A percentile compares a stretch with the other conserved stretches of the same genome.
These are phyloP conservation scores for Bombus confusus DNA, from an alignment of 1,140 invertebrate species.

Conservation along the genomic window DNA sequence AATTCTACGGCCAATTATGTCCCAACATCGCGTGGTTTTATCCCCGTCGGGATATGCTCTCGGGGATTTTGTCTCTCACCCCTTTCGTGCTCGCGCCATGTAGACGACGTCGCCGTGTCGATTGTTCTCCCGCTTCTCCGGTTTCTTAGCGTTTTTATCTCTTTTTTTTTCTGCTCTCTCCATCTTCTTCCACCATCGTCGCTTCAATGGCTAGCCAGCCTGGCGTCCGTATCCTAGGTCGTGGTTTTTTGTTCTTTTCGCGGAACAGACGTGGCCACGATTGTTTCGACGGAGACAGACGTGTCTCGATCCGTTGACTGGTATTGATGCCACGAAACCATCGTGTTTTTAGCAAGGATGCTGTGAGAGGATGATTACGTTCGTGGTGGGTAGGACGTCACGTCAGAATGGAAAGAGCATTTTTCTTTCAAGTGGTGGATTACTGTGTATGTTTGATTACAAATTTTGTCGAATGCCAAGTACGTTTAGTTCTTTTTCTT, in stretches of 20 bases:
- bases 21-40: constrained; percentile 63
- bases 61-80: constrained; percentile 30
- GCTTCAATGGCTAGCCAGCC: constrained; percentile 8
- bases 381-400: neutral
- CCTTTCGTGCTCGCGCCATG: constrained; percentile 27
- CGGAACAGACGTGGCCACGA: neutral
- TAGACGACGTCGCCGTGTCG: constrained; percentile 49
- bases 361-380: neutral
- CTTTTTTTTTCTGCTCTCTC: constrained; percentile 1
- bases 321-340: neutral
- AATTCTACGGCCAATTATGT: constrained; percentile 78
- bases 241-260: neutral
- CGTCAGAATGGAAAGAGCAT: neutral
- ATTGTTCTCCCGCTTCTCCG: constrained; percentile 39
- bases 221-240: neutral
- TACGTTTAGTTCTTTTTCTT: neutral
- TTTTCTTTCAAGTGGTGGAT: neutral
- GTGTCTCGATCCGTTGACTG: neutral
- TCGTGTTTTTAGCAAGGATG: neutral
- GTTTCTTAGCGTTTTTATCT: constrained; percentile 36
- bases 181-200: neutral
- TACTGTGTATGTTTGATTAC: neutral
- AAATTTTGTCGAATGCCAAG: neutral
- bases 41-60: constrained; percentile 53
- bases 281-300: neutral